Base-by-base conservation (phyloP, 35 echinoderm and acorn worm genomes). In the Lytechinus pictus region DNA sequence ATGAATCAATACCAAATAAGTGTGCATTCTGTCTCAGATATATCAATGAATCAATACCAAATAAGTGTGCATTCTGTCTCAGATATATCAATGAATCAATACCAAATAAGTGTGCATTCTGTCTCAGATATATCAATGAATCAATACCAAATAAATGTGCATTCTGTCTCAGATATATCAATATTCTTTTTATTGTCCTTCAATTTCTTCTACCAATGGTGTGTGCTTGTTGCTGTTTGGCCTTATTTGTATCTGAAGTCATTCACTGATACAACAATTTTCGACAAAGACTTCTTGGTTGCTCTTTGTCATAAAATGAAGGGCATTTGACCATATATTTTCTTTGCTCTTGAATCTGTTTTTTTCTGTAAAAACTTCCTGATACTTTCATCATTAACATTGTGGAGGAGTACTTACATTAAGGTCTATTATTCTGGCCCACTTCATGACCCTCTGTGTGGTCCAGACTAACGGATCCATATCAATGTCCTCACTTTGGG, bases 381-480 rank as follows among this genome's bases (percentile, higher is more conserved):
- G 0, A 1, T 44, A 44, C 33, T 44, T 44, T 44, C 33, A 0
- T 44, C 33, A 44, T 44, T 44, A 44, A 44, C 33, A 44, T 44
- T 44, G 33, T 44, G 88, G 28, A 9, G 88, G 1, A 90, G 88
- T 4, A 55, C 95, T 97, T 79, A 99, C 98, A 95, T 97, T 97
- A 54, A 99, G 96, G 87, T 99, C 98, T 71, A 99, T 98, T 92
- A 57, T 96, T 61, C 97, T 89, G 3, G 98, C 94, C 98, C 98
- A 99, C 95, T 97, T 98, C 19, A 99, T 97, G 10, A 99, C 54
- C 91, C 98, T 96, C 71, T 97, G 97, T 29, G 95, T 99, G 24
- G 98, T 96, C 98, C 98, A 99, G 1, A 99, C 98, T 54, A 99
- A 27, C 6, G 97, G 98, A 95, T 99, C 98, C 86, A 94, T 91